Evolutionary conservation across 2,113 vertebrate genomes (phyloP).

Genomic region (Chascanopsetta lugubris): DNA sequence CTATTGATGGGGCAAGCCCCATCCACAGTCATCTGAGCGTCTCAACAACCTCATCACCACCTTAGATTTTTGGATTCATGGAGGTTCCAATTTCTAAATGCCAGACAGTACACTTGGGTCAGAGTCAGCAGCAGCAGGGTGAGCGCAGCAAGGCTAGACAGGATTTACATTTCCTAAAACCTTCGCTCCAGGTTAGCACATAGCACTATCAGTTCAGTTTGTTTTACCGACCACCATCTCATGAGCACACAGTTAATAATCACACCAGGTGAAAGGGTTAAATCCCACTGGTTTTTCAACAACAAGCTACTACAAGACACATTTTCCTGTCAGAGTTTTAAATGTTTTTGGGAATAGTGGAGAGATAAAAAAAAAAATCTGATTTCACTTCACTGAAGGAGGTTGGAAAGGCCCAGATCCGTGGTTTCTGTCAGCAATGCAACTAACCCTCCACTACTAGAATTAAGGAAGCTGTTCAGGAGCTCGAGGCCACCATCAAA

Average conservation of each 20-base stretch:
- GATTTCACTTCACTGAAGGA: not conserved
- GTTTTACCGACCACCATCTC: too few species aligned
- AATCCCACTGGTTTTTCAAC: too few species aligned
- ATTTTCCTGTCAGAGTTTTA: too few species aligned
- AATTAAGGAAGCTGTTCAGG: not conserved
- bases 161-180: too few species aligned
- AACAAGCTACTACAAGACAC: too few species aligned
- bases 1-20: not conserved
- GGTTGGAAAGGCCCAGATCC: not conserved
- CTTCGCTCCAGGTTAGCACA: too few species aligned
- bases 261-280: too few species aligned
- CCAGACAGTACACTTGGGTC: not conserved
- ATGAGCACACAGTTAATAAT: too few species aligned
- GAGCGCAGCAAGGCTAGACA: too few species aligned
- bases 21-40: not conserved
- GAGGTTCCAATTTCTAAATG: not conserved
- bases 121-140: too few species aligned
- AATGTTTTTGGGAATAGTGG: not conserved
- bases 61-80: not conserved
- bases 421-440: not conserved
- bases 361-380: not conserved
- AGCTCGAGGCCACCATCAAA: not conserved
- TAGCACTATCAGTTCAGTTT: too few species aligned
- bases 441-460: not conserved
- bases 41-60: not conserved